Percentiles rank a stretch among this genome's conserved stretches.
These are phyloP conservation scores for Brachionus asplanchnoidis DNA, from an alignment of 1,140 invertebrate genomes.

Conservation along the genomic window DNA sequence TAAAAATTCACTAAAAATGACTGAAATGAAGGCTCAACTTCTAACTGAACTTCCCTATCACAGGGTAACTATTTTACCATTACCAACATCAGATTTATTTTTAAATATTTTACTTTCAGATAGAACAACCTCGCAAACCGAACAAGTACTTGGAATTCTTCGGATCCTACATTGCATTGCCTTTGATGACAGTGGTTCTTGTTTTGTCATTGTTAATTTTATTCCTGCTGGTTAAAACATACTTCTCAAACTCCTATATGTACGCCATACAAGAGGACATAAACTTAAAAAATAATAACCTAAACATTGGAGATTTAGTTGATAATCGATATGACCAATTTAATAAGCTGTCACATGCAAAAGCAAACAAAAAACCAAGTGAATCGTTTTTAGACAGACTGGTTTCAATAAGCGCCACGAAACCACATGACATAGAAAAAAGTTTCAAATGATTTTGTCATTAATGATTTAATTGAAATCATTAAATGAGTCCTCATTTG, in stretches of 20 bases:
- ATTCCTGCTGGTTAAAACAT: conserved; percentile 33
- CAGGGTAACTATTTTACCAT: background rate
- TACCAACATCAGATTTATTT: background rate
- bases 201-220: conserved; percentile 25
- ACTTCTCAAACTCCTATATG: conserved; percentile 39
- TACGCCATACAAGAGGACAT: conserved; percentile 23
- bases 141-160: conserved; percentile 40
- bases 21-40: conserved; percentile 40
- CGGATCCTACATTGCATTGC: conserved; percentile 38
- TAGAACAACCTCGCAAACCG: conserved; percentile 20
- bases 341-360: background rate
- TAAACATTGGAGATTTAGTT: conserved; percentile 9
- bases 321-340: conserved; percentile 27
- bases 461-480: background rate
- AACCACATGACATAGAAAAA: background rate
- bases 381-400: background rate
- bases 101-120: background rate
- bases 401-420: background rate
- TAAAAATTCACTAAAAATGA: conserved; percentile 4
- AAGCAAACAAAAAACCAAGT: background rate
- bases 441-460: background rate
- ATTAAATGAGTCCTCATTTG: background rate
- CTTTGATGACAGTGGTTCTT: conserved; percentile 32
- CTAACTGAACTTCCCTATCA: conserved; percentile 28
- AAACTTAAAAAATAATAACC: background rate